Percentiles rank a stretch among this genome's conserved stretches.
Evolutionary conservation across 2,888 invertebrate genomes (phyloP).

Genomic region (Archaeoteleia sp.): DNA sequence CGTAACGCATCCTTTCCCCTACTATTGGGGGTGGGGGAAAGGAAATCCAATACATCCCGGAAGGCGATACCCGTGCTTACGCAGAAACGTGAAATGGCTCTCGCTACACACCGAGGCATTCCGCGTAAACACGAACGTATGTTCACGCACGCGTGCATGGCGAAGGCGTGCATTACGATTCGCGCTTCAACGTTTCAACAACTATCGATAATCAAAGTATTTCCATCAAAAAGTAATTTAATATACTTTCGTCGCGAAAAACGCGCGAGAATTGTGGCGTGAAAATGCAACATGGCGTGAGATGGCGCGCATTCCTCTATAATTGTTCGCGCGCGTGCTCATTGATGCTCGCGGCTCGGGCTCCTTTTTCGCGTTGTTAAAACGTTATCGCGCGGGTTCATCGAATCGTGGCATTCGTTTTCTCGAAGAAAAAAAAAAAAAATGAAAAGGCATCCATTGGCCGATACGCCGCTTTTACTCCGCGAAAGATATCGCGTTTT

Average conservation of each 20-base stretch:
- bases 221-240: too few species aligned
- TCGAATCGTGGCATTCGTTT: slow-evolving; percentile 54
- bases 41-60: slow-evolving; percentile 42
- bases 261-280: too few species aligned
- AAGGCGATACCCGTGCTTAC: slow-evolving; percentile 37
- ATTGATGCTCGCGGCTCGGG: slow-evolving; percentile 14
- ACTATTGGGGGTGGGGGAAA: slow-evolving; percentile 3
- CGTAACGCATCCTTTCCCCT: too few species aligned
- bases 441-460: too few species aligned
- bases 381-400: slow-evolving; percentile 29
- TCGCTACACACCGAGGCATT: slow-evolving; percentile 12
- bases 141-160: slow-evolving; percentile 8
- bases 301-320: slow-evolving; percentile 35
- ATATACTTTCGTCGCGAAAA: too few species aligned
- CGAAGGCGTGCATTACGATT: slow-evolving; percentile 33
- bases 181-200: too few species aligned
- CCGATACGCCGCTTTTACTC: slow-evolving; percentile 17
- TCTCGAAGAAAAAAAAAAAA: too few species aligned
- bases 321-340: slow-evolving; percentile 49
- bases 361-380: slow-evolving; percentile 23
- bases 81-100: slow-evolving; percentile 43
- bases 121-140: too few species aligned
- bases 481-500: slow-evolving; percentile 25
- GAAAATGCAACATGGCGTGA: slow-evolving; percentile 28
- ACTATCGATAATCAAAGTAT: too few species aligned